Evolutionary conservation across 2,888 invertebrate species (phyloP), one percentile per base, ranked within the genome.

Genomic region (Pammene aurita): DNA sequence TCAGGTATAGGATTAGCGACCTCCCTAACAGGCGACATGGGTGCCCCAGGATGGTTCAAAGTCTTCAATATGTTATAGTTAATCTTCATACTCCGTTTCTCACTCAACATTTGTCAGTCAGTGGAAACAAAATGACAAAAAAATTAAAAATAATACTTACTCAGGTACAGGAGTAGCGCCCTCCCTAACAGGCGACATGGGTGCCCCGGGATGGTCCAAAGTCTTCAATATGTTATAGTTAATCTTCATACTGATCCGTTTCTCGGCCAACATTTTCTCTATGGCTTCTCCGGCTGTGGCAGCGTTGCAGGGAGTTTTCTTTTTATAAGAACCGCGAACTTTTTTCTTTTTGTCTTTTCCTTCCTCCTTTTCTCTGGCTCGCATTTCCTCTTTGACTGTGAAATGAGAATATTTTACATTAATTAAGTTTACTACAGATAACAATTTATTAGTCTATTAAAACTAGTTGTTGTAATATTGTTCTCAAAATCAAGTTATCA

Each of bases 51-150:
- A 41, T 85, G 85, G 75, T 94, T 96, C 66, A 26, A 90, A 76
- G 96, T 96, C 85, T 96, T 97, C 70, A 99, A 89, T 48, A 99
- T 98, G 77, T 99, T 99, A 82, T 99, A 99, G 89, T 99, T 99
- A 66, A 99, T 98, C 93, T 99, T 99, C 5, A 95, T 95, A 4
- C 99, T 99, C 83, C 97, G 97, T 88, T 98, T 98, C 84, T 99
- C 99, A 75, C 90, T 97, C 18, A 99, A 91, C 95, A 99, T 98
- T 89, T 98, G n/a, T n/a, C n/a, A 26, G 26, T 26, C 26, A 26
- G 1, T 26, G 26, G 26, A 2, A 26, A 26, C 0, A 38, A 6
- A 38, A 38, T 1, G 38, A 9, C 4, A 35, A 35, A 41, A 41
- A 9, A 41, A 41, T 9, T 41, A 41, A 6, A 10, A 41, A 10